These are phyloP conservation scores for Drosophila mojavensis DNA, from an alignment of 1,140 invertebrate species.

Conservation along the genomic window DNA sequence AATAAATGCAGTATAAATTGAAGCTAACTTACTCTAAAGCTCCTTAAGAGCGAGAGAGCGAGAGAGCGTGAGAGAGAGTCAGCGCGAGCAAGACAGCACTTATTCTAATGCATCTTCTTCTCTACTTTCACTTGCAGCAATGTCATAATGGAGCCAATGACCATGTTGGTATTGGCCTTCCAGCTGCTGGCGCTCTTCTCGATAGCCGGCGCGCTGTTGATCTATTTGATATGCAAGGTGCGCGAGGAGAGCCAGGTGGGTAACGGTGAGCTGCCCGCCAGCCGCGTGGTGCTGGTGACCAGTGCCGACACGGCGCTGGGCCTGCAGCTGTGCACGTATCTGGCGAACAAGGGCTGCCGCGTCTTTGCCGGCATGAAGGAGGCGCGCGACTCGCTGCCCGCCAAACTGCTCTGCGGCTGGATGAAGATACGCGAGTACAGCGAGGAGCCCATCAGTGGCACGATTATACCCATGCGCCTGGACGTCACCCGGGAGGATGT, in stretches of 20 bases:
- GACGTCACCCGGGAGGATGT: constrained; percentile 92
- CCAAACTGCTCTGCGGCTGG: constrained; percentile 86
- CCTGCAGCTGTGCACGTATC: constrained; percentile 86
- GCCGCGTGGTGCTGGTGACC: constrained; percentile 89
- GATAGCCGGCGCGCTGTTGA: constrained; percentile 90
- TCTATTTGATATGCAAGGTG: constrained; percentile 90
- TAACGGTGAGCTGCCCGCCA: constrained; percentile 77
- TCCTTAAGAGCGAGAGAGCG: no score
- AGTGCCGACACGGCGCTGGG: constrained; percentile 90
- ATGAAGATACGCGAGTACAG: constrained; percentile 86
- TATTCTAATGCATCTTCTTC: no score
- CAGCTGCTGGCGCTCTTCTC: constrained; percentile 91
- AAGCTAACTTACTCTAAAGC: no score
- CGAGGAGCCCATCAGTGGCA: constrained; percentile 82
- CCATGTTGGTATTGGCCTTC: constrained; percentile 90
- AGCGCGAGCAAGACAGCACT: no score
- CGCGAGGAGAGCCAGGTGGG: constrained; percentile 83
- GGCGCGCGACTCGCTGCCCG: constrained; percentile 85
- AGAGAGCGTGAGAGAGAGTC: no score
- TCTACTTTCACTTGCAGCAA: constrained; percentile 56
- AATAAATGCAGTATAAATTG: no score
- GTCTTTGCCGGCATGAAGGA: constrained; percentile 90
- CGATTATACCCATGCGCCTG: constrained; percentile 88
- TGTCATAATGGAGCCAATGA: constrained; percentile 90
- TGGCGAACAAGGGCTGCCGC: constrained; percentile 88